Evolutionary conservation across 35 echinoderm and acorn worm genomes (phyloP), one percentile per base, ranked within the genome.

Genomic region (Apostichopus parvimensis): DNA sequence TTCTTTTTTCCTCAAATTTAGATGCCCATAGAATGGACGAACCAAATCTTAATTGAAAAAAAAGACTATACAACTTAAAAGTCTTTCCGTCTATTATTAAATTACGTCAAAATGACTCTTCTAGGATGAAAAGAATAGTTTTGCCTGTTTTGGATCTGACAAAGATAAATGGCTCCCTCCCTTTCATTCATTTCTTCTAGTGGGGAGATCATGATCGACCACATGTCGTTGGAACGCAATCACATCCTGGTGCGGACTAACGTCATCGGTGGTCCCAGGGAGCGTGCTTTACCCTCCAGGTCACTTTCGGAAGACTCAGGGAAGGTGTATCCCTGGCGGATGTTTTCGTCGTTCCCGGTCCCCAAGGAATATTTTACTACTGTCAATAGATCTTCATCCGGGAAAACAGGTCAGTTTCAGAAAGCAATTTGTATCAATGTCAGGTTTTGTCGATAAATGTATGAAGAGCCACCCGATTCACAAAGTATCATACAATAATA

Each of bases 201-300:
- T 65, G 91, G 92, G 14, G 93, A 92, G 18, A 83, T 96, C 18
- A 91, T 98, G 73, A 91, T 98, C 9, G 97, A 98, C 79, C 83
- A 87, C 52, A 80, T 96, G 64, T 95, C 97, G 12, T 57, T 98
- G 56, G 97, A 98, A 86, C 89, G 97, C 6, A 95, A 94, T 82
- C 97, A 98, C 77, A 93, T 98, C 60, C 66, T 98, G 54, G 94
- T 98, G 4, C 70, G 97, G 34, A 94, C 77, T 54, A 94, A 95
- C 57, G 94, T 95, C 10, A 94, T 98, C 26, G 97, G 97, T 45
- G 97, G 97, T 24, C 97, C 97, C 17, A 87, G 90, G 10, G 97
- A 98, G 61, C 76, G 94, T 88, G 15, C 59, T 22, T 64, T 96
- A 20, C 94, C 96, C 15, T 52, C 68, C 4, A 77, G 93, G 54